phyloP scores from a whole-genome alignment of 2,888 invertebrate species.

The Dione vanillae region DNA sequence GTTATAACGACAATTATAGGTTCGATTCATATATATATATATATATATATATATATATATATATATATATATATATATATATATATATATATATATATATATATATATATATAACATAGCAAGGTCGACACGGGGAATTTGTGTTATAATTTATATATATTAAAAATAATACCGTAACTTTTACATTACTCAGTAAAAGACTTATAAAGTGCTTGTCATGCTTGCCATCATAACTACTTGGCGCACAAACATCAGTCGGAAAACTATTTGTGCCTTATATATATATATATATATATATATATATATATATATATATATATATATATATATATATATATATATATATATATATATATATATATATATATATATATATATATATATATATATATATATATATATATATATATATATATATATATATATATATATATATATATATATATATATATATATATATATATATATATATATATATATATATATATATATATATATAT shows the following conservation, averaged over 20 bases:
- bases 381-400: not conserved
- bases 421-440: not conserved
- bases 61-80: too few relatives aligned
- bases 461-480: not conserved
- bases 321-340: not conserved
- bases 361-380: not conserved
- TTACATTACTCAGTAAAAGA: not conserved
- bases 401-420: not conserved
- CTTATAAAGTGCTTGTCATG: constrained; percentile 1
- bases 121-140: too few relatives aligned
- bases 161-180: too few relatives aligned
- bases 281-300: not conserved
- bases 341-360: not conserved
- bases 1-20: too few relatives aligned
- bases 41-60: too few relatives aligned
- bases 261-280: constrained; percentile 13
- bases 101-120: too few relatives aligned
- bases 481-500: not conserved
- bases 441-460: not conserved
- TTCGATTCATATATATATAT: too few relatives aligned
- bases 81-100: too few relatives aligned
- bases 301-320: not conserved
- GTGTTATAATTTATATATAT: too few relatives aligned
- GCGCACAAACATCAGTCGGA: not conserved
- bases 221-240: not conserved